These are phyloP conservation scores for Etheostoma perlongum DNA, from an alignment of 2,797 vertebrate genomes.

Conservation along the genomic window DNA sequence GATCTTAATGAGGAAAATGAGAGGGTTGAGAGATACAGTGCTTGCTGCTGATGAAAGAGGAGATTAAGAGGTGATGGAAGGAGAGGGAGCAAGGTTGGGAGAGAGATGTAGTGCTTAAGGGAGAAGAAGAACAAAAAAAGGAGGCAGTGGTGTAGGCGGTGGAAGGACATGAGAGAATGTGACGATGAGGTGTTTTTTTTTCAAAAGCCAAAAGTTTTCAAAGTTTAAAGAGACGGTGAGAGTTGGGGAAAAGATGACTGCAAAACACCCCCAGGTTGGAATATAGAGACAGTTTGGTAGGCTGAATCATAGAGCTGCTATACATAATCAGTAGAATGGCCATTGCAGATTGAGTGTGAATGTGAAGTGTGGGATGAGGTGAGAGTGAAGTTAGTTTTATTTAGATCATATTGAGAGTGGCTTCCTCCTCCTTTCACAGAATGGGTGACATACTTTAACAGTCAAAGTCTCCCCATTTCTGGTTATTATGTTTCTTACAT, in stretches of 20 bases:
- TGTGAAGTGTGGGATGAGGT: conserved; percentile 45
- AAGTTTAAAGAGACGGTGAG: conserved; percentile 54
- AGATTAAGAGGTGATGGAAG: conserved; percentile 56
- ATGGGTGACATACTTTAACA: conserved; percentile 10
- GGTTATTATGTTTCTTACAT: conserved; percentile 16
- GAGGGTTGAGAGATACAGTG: conserved; percentile 18
- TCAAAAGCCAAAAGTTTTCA: conserved; percentile 54
- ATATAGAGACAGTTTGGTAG: conserved; percentile 53
- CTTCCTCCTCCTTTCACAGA: conserved; percentile 20
- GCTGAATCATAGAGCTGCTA: conserved; percentile 52
- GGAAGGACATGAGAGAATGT: conserved; percentile 39
- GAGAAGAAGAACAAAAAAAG: conserved; percentile 46
- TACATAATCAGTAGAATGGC: conserved; percentile 43
- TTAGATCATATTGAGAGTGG: conserved; percentile 33
- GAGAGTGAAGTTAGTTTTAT: conserved; percentile 40
- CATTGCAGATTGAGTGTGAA: conserved; percentile 36
- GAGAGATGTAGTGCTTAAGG: conserved; percentile 45
- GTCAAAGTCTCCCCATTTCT: conserved; percentile 9
- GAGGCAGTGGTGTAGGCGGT: conserved; percentile 16
- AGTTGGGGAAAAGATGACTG: conserved; percentile 45
- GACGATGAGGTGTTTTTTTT: conserved; percentile 38
- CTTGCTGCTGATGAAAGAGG: conserved; percentile 60
- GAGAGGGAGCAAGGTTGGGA: conserved; percentile 28
- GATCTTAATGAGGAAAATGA: conserved; percentile 66
- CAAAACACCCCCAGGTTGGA: conserved; percentile 63